These are phyloP conservation scores for Embidobia sp. DNA, from an alignment of 2,888 invertebrate genomes.

Conservation along the genomic window DNA sequence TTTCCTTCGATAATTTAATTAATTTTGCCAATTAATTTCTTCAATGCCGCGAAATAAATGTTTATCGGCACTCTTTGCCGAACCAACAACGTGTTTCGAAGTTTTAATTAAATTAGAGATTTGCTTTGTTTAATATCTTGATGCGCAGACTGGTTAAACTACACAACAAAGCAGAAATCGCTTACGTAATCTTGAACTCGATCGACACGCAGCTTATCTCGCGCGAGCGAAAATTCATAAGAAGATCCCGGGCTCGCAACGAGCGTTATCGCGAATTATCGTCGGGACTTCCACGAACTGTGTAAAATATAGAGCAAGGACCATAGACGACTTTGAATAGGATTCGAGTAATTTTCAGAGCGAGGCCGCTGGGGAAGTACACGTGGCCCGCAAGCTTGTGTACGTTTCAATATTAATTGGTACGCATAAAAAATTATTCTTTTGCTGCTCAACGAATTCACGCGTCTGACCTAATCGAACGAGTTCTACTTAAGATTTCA, in stretches of 20 bases:
- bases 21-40: too few species aligned
- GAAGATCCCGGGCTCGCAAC: slow-evolving; percentile 24
- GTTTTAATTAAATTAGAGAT: too few species aligned
- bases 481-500: too few species aligned
- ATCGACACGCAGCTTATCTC: background rate
- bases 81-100: too few species aligned
- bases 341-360: slow-evolving; percentile 47
- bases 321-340: slow-evolving; percentile 34
- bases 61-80: too few species aligned
- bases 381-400: slow-evolving; percentile 33
- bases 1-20: too few species aligned
- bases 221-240: slow-evolving; percentile 7
- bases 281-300: slow-evolving; percentile 46
- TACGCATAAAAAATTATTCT: too few species aligned
- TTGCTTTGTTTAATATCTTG: too few species aligned
- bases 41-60: too few species aligned
- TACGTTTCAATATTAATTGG: background rate
- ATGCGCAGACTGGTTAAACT: too few species aligned
- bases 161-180: too few species aligned
- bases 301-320: slow-evolving; percentile 56
- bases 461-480: background rate
- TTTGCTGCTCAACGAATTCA: background rate
- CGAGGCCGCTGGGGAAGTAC: slow-evolving; percentile 38
- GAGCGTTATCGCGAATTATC: slow-evolving; percentile 45
- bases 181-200: background rate